phyloP scores from a whole-genome alignment of 2,797 vertebrate genomes.

The Paratrypauchen microcephalus region DNA sequence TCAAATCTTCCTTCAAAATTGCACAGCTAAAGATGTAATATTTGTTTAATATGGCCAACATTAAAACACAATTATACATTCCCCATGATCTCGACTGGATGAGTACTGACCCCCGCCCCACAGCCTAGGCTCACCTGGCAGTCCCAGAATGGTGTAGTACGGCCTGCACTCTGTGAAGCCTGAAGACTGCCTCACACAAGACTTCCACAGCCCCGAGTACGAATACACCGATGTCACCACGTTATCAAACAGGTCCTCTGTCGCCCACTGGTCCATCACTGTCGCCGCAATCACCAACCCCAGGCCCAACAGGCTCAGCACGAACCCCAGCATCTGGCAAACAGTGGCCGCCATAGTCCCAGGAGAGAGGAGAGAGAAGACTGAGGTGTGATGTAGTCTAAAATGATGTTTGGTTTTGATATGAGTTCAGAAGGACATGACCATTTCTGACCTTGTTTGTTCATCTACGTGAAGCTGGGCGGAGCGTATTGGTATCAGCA shows the following conservation, averaged over 20 bases:
- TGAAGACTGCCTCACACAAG: slow-evolving; percentile 84
- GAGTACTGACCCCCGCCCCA: too few relatives aligned
- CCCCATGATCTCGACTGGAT: neutral
- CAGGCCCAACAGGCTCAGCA: slow-evolving; percentile 80
- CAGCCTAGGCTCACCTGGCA: slow-evolving; percentile 80
- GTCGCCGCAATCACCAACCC: slow-evolving; percentile 80
- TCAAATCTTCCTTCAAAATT: neutral
- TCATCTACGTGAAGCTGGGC: slow-evolving; percentile 42
- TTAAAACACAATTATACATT: neutral
- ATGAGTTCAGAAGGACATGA: slow-evolving; percentile 48
- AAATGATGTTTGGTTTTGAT: slow-evolving; percentile 44
- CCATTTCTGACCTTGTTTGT: slow-evolving; percentile 51
- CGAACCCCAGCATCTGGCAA: slow-evolving; percentile 86
- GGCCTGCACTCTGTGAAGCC: slow-evolving; percentile 89
- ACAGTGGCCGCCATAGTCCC: slow-evolving; percentile 80
- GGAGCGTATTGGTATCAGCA: slow-evolving; percentile 44
- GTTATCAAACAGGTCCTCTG: slow-evolving; percentile 85
- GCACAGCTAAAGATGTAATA: neutral
- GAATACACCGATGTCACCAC: slow-evolving; percentile 83
- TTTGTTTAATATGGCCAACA: neutral
- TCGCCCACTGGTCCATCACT: slow-evolving; percentile 89
- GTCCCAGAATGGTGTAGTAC: slow-evolving; percentile 89
- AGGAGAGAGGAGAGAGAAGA: neutral
- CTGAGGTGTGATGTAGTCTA: neutral
- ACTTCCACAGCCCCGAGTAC: slow-evolving; percentile 88